phyloP scores from a whole-genome alignment of 2,888 invertebrate species.

The Sepiola atlantica region DNA sequence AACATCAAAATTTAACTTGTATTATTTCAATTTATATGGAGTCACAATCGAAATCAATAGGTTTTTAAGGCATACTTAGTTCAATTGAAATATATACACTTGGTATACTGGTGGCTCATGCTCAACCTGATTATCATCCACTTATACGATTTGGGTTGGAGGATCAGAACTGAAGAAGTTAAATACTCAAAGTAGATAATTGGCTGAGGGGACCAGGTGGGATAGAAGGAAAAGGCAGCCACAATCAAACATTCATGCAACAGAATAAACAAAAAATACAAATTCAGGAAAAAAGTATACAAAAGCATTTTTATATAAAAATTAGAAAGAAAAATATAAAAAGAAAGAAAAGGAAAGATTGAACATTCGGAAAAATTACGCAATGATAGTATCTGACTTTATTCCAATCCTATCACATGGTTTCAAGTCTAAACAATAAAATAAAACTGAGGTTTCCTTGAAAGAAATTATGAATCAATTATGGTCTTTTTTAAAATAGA shows the following conservation, averaged over 20 bases:
- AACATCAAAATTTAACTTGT: too few species aligned
- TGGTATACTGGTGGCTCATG: too few species aligned
- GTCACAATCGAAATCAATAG: too few species aligned
- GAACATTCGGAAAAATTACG: background rate
- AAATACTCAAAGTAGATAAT: too few species aligned
- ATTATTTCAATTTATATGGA: too few species aligned
- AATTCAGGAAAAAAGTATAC: constrained; percentile 4
- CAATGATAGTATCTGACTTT: background rate
- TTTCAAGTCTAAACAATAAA: background rate
- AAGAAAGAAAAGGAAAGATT: background rate
- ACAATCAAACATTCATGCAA: background rate
- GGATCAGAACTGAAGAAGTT: too few species aligned
- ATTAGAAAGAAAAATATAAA: background rate
- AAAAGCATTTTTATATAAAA: background rate
- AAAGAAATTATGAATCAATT: background rate
- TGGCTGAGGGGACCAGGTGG: background rate
- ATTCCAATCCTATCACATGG: background rate
- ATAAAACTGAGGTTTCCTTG: background rate
- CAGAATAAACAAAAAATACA: background rate
- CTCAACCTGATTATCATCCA: too few species aligned
- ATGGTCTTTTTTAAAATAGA: too few species aligned
- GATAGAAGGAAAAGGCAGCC: background rate
- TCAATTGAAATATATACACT: too few species aligned
- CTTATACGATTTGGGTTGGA: too few species aligned
- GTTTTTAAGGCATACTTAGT: too few species aligned